Evolutionary conservation across 2,888 invertebrate genomes (phyloP).

Genomic region (Cylindroiulus punctatus): DNA sequence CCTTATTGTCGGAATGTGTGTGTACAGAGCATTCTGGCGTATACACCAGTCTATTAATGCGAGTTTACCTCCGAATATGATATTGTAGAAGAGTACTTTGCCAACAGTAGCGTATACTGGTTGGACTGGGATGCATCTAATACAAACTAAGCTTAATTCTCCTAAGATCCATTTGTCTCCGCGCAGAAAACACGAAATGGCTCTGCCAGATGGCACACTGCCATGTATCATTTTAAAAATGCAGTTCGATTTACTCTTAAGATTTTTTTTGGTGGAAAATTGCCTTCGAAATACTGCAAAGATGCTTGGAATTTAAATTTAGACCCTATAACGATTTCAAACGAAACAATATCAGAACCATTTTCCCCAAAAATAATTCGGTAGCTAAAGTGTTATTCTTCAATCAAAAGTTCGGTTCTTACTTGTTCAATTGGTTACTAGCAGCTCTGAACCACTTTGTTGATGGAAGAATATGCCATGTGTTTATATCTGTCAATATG

Average conservation of each 20-base stretch:
- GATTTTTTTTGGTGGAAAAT: background rate
- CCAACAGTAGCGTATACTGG: constrained; percentile 10
- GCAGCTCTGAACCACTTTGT: no score
- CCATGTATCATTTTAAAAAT: constrained; percentile 33
- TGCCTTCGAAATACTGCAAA: background rate
- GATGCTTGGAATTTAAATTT: background rate
- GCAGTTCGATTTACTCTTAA: constrained; percentile 29
- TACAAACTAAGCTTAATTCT: constrained; percentile 17
- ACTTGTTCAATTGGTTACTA: background rate
- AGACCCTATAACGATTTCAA: background rate
- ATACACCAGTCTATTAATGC: constrained; percentile 27
- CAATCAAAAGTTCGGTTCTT: background rate
- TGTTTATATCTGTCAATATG: no score
- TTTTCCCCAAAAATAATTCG: background rate
- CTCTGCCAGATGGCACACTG: constrained; percentile 9
- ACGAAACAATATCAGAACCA: background rate
- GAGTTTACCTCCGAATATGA: constrained; percentile 4
- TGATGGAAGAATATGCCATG: no score
- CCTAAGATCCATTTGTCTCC: constrained; percentile 3
- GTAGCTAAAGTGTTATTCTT: background rate
- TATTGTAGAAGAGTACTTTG: background rate
- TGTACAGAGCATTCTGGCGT: background rate
- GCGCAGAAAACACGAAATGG: constrained; percentile 23
- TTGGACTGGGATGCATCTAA: constrained; percentile 23
- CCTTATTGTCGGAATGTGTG: constrained; percentile 12